Percentiles rank a stretch among this genome's conserved stretches.
Conservation (phyloP, 2,797 vertebrate species). For the Triplophysa bombifrons region DNA sequence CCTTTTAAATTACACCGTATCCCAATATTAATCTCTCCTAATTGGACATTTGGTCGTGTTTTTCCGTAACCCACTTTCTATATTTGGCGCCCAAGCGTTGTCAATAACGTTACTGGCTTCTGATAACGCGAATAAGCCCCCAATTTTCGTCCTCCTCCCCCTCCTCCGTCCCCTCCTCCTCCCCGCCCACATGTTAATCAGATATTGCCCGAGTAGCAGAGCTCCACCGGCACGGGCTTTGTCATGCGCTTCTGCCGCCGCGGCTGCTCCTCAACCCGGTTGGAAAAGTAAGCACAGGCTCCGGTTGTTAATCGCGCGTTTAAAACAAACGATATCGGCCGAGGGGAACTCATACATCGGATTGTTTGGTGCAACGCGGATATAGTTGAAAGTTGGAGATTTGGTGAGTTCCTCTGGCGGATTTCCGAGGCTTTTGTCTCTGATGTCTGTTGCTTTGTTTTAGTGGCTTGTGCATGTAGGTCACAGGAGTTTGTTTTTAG, state of each 20-base stretch:
- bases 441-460: conserved; percentile 45
- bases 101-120: background rate
- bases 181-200: conserved; percentile 82
- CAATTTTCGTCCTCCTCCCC: conserved; percentile 55
- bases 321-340: background rate
- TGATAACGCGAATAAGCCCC: conserved; percentile 3
- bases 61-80: background rate
- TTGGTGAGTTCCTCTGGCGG: conserved; percentile 41
- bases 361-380: background rate
- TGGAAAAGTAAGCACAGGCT: conserved; percentile 17
- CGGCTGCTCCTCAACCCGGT: conserved; percentile 18
- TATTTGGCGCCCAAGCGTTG: background rate
- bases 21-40: no score
- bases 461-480: conserved; percentile 29
- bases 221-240: conserved; percentile 74
- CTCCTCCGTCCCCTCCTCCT: conserved; percentile 52
- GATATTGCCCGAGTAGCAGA: conserved; percentile 80
- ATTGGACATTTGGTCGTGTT: no score
- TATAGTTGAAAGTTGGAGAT: conserved; percentile 44
- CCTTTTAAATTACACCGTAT: no score
- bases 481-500: conserved; percentile 34
- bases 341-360: background rate
- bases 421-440: conserved; percentile 50
- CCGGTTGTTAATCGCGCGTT: background rate
- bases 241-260: conserved; percentile 67